A percentile compares a stretch with the other conserved stretches of the same genome.
These are phyloP conservation scores for Notothenia coriiceps DNA, from an alignment of 2,113 vertebrate species.

Conservation along the genomic window DNA sequence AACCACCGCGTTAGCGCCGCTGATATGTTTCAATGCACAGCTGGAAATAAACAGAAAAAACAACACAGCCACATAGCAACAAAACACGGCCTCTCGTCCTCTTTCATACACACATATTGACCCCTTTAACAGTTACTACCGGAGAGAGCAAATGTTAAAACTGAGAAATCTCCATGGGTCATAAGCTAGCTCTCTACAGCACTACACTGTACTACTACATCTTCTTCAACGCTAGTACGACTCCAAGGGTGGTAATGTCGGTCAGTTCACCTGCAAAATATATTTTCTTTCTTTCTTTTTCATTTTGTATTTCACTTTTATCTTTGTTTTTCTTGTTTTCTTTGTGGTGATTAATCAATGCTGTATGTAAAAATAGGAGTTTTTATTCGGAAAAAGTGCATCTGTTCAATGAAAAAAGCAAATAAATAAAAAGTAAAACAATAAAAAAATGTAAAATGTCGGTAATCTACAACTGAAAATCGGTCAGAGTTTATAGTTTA, in stretches of 20 bases:
- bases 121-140: not conserved
- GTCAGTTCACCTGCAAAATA: not conserved
- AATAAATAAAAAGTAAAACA: too few relatives aligned
- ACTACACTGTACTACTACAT: not conserved
- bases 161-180: not conserved
- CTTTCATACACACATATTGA: not conserved
- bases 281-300: too few relatives aligned
- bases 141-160: not conserved
- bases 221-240: not conserved
- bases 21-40: constrained; percentile 32
- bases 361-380: too few relatives aligned
- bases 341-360: too few relatives aligned
- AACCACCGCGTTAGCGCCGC: not conserved
- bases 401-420: too few relatives aligned
- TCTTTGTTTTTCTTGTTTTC: too few relatives aligned
- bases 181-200: not conserved
- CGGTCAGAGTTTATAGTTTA: not conserved
- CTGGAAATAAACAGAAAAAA: not conserved
- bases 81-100: not conserved
- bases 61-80: not conserved
- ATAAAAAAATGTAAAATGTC: too few relatives aligned
- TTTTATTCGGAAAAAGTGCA: too few relatives aligned
- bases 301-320: too few relatives aligned
- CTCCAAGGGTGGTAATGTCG: not conserved
- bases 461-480: too few relatives aligned